Percentiles rank a stretch among this genome's conserved stretches.
Evolutionary conservation across 1,140 invertebrate species (phyloP).

Genomic region (Drosophila malerkotliana): DNA sequence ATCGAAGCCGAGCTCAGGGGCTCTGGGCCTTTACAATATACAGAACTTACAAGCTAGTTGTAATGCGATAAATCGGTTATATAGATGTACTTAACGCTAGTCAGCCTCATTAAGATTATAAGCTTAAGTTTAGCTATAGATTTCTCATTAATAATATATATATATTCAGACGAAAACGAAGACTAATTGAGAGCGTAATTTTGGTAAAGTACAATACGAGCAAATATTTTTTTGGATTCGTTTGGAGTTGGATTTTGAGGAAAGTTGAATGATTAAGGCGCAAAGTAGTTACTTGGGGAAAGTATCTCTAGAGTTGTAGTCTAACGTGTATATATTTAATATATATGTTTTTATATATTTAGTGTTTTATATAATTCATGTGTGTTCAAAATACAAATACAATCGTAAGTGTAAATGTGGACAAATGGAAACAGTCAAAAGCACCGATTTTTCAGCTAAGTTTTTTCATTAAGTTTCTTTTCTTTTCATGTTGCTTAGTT

Average conservation of each 20-base stretch:
- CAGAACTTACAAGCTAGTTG: constrained; percentile 30
- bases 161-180: constrained; percentile 53
- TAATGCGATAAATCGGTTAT: constrained; percentile 26
- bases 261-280: constrained; percentile 53
- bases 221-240: constrained; percentile 44
- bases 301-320: constrained; percentile 40
- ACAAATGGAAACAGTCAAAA: constrained; percentile 84
- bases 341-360: constrained; percentile 28
- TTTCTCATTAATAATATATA: constrained; percentile 45
- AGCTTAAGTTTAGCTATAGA: constrained; percentile 61
- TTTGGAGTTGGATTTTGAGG: constrained; percentile 15
- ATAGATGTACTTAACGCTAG: constrained; percentile 63
- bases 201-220: constrained; percentile 72
- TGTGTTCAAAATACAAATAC: constrained; percentile 80
- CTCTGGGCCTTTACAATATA: constrained; percentile 28
- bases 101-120: constrained; percentile 81
- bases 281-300: constrained; percentile 48
- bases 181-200: constrained; percentile 71
- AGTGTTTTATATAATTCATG: constrained; percentile 57
- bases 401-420: constrained; percentile 78
- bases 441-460: constrained; percentile 84
- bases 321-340: constrained; percentile 48
- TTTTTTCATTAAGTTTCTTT: constrained; percentile 51
- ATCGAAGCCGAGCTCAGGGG: constrained; percentile 21
- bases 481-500: constrained; percentile 40